Evolutionary conservation across 2,888 invertebrate species (phyloP).

Genomic region (Melieria omissa): DNA sequence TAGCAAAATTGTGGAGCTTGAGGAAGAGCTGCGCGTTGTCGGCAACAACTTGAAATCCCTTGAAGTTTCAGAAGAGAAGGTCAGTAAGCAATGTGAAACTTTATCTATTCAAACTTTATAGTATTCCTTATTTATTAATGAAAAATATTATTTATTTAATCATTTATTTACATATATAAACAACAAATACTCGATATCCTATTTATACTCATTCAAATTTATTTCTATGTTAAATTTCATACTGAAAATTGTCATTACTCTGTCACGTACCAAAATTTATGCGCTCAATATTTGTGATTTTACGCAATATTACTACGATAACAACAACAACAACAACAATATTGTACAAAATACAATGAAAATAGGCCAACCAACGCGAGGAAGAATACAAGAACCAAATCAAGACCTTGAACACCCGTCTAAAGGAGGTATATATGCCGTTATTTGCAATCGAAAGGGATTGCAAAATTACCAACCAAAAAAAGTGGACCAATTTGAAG

Average conservation of each 20-base stretch:
- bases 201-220: neutral
- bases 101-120: neutral
- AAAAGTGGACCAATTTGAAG: slow-evolving; percentile 24
- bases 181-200: neutral
- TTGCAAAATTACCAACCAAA: slow-evolving; percentile 9
- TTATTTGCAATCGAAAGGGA: neutral
- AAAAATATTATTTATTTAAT: neutral
- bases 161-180: slow-evolving; percentile 2
- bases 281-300: neutral
- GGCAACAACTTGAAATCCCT: slow-evolving; percentile 99
- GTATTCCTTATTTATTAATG: neutral
- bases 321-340: slow-evolving; percentile 23
- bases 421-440: slow-evolving; percentile 88
- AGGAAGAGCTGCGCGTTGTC: slow-evolving; percentile 99
- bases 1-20: slow-evolving; percentile 99
- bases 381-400: slow-evolving; percentile 99
- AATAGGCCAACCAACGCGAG: slow-evolving; percentile 98
- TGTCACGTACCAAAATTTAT: neutral
- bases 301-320: slow-evolving; percentile 5
- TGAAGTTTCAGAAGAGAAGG: slow-evolving; percentile 99
- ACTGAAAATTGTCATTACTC: neutral
- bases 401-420: slow-evolving; percentile 97
- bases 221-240: neutral
- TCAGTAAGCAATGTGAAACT: slow-evolving; percentile 68
- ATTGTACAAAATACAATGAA: slow-evolving; percentile 42